These are phyloP conservation scores for Heloderma charlesbogerti DNA, from an alignment of 2,113 vertebrate species.

Conservation along the genomic window DNA sequence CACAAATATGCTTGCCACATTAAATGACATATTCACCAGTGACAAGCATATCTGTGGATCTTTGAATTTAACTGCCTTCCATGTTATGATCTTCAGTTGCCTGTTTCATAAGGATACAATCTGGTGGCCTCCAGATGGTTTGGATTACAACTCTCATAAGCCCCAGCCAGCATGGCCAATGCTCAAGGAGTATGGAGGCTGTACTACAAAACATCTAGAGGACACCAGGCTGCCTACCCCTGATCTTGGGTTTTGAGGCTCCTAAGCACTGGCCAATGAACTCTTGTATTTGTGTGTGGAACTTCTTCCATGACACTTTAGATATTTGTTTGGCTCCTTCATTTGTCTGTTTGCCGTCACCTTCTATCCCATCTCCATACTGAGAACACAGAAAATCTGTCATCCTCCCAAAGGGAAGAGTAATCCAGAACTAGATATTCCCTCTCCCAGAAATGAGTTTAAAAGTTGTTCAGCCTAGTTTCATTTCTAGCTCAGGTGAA, in stretches of 20 bases:
- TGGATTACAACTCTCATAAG: too few species aligned
- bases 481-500: neutral
- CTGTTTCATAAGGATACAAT: neutral
- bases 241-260: neutral
- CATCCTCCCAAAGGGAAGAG: neutral
- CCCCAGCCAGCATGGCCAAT: too few species aligned
- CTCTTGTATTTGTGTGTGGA: neutral
- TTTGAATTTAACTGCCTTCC: neutral
- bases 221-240: too few species aligned
- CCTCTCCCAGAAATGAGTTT: neutral
- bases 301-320: neutral
- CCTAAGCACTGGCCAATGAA: neutral
- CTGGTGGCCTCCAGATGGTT: too few species aligned
- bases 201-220: too few species aligned
- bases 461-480: neutral
- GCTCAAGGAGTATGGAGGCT: too few species aligned
- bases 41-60: neutral
- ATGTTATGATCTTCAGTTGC: neutral
- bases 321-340: neutral
- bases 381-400: neutral
- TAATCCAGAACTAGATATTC: neutral
- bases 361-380: neutral
- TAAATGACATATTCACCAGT: neutral
- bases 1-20: neutral
- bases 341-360: neutral